These are phyloP conservation scores for Neocrepidodera transversa DNA, from an alignment of 2,888 invertebrate genomes.

Conservation along the genomic window DNA sequence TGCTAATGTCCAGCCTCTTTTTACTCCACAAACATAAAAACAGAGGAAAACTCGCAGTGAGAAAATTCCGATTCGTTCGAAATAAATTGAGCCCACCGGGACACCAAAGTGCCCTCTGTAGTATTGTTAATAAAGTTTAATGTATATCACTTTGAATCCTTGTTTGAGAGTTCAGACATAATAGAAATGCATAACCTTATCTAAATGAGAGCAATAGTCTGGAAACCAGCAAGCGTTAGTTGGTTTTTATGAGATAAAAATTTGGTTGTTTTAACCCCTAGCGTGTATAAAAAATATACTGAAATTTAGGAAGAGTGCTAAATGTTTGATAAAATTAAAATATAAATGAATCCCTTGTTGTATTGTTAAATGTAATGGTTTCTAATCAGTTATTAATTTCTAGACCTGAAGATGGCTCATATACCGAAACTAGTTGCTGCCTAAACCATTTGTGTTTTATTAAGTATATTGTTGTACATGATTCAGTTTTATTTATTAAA, in stretches of 20 bases:
- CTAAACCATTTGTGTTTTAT: no score
- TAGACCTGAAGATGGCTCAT: no score
- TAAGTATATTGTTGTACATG: no score
- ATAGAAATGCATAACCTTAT: slow-evolving; percentile 19
- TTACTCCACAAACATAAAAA: neutral
- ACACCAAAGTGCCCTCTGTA: slow-evolving; percentile 5
- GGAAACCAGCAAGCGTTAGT: neutral
- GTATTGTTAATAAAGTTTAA: slow-evolving; percentile 20
- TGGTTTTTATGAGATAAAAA: neutral
- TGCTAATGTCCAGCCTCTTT: neutral
- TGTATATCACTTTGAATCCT: slow-evolving; percentile 19
- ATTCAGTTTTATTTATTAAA: no score
- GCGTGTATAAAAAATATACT: no score
- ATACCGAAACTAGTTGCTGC: no score
- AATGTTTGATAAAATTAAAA: no score
- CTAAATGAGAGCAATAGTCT: slow-evolving; percentile 20
- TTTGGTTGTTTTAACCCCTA: neutral
- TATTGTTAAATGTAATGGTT: no score
- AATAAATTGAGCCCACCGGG: slow-evolving; percentile 14
- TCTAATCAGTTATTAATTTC: no score
- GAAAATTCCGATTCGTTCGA: slow-evolving; percentile 9
- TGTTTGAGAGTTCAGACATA: slow-evolving; percentile 13
- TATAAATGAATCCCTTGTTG: no score
- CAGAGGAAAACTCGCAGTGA: slow-evolving; percentile 1
- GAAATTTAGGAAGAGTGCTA: no score